A percentile compares a stretch with the other conserved stretches of the same genome.
phyloP scores from a whole-genome alignment of 2,888 invertebrate genomes.

The Andricus quercusramuli region DNA sequence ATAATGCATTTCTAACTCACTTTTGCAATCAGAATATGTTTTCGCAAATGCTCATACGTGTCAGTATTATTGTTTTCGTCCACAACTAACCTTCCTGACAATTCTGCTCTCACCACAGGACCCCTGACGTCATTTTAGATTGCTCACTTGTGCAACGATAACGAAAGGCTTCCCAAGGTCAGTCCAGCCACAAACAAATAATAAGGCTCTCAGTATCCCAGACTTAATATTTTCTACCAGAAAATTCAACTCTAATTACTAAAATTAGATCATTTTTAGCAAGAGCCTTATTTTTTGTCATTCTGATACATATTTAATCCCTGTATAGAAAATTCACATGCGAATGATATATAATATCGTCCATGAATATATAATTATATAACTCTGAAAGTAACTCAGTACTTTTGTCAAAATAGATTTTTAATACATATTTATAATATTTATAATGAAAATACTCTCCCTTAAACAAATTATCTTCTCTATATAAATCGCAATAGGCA shows the following conservation, averaged over 20 bases:
- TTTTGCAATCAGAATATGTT: no score
- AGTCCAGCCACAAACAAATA: slow-evolving; percentile 12
- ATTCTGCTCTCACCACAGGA: no score
- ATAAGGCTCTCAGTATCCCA: neutral
- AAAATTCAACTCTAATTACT: neutral
- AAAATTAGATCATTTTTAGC: neutral
- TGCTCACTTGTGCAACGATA: slow-evolving; percentile 50
- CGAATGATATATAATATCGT: neutral
- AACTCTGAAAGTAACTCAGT: neutral
- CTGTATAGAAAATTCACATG: neutral
- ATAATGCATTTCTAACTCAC: no score
- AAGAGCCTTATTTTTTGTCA: slow-evolving; percentile 15
- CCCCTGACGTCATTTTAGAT: no score
- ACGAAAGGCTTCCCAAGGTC: slow-evolving; percentile 46
- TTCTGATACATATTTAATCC: neutral
- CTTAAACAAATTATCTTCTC: slow-evolving; percentile 11
- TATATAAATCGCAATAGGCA: slow-evolving; percentile 7
- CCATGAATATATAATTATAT: neutral
- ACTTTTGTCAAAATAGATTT: neutral
- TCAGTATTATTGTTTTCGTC: no score
- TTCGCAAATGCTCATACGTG: no score
- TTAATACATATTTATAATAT: neutral
- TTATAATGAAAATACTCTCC: slow-evolving; percentile 23
- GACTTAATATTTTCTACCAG: neutral
- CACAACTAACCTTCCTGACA: no score